Percentiles rank a stretch among this genome's conserved stretches.
Evolutionary conservation across 2,797 vertebrate species (phyloP).

Genomic region (Onychomys leucogaster): DNA sequence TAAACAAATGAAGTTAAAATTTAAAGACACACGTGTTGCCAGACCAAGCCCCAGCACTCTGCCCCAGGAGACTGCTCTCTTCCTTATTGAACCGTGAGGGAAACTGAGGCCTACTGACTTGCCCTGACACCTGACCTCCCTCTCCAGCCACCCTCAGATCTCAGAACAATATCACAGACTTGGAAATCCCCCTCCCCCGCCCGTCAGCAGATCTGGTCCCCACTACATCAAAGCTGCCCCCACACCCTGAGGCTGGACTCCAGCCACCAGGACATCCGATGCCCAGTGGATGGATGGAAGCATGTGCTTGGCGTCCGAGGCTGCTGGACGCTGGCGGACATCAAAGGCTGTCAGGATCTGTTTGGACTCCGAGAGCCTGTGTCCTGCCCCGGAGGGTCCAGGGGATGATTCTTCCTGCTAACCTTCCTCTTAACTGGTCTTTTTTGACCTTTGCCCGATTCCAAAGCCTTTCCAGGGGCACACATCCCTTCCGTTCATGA

Average conservation of each 20-base stretch:
- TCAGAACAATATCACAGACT: not conserved
- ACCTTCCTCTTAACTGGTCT: not conserved
- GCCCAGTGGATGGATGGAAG: not conserved
- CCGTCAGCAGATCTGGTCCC: not conserved
- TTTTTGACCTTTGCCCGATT: conserved; percentile 20
- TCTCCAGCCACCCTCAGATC: not conserved
- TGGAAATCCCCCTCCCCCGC: accelerated
- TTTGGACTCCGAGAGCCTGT: not conserved
- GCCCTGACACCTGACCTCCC: not conserved
- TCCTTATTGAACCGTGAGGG: not conserved
- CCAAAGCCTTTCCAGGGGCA: not conserved
- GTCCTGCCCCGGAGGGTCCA: not conserved
- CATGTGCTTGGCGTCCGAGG: not conserved
- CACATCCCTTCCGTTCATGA: not conserved
- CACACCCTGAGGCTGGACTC: not conserved
- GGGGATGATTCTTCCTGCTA: not conserved
- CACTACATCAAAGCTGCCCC: not conserved
- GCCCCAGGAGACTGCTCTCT: not conserved
- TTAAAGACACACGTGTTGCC: not conserved
- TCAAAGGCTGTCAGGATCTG: not conserved
- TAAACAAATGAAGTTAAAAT: not conserved
- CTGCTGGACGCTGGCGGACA: not conserved
- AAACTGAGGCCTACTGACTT: not conserved
- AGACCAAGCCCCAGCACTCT: too few species aligned
- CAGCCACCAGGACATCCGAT: conserved; percentile 42